Base-by-base conservation (phyloP, 2,113 vertebrate genomes). In the Falco punctatus region DNA sequence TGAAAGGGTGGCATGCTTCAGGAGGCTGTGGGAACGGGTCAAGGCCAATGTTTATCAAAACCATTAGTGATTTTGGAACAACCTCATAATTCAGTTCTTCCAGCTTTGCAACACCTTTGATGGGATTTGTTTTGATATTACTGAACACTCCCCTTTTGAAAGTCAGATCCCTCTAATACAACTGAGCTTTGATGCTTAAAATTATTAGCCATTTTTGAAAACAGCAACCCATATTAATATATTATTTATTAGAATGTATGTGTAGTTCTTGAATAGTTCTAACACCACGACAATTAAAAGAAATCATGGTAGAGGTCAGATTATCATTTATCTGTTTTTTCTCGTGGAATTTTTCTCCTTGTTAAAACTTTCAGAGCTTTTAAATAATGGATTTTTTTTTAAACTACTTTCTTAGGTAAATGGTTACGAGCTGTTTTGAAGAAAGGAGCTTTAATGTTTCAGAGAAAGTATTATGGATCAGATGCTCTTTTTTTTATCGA, bases 21-120 rank as follows among this genome's bases (percentile, higher is more conserved):
- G 24, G 15, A 69, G 3, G 5, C 15, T 67, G 33, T 66, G 11
- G 38, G 42, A 92, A 38, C 14, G 6, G 12, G 18, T 59, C 54
- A 81, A 32, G 67, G 48, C 1, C 62, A 59, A 54, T 30, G 8
- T 42, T 73, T 51, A 19, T 79, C 21, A 27, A 75, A 92, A 81
- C 2, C 11, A 33, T 19, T 11, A 22, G 3, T 26, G 38, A 33
- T 82, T 86, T 83, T 38, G 18, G 24, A 75, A 77, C 42, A 80
- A 69, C 1, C 1, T 65, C 8, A 17, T 14, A 52, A 49, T 78
- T 91, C 32, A 62, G 5, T 30, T 86, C 4, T 79, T 89, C 23
- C 38, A 26, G 19, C 11, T 64, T 58, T 74, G 23, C 3, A 15
- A 40, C 17, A 59, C 4, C 7, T 55, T 35, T 1, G 1, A 0